Conservation (phyloP, 2,797 vertebrate species). For the Lutjanus campechanus region DNA sequence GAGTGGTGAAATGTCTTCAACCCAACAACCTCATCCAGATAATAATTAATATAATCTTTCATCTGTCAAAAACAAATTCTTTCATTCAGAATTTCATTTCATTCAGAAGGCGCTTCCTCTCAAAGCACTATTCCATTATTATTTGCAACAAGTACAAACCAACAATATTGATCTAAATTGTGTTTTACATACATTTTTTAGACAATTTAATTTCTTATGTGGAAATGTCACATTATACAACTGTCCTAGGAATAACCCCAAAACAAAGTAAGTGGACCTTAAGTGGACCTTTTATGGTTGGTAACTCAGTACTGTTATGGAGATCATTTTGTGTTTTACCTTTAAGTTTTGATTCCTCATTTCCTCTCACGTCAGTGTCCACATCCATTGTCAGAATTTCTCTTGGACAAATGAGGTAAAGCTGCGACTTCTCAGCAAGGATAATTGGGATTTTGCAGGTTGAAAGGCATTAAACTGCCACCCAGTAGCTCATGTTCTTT, state of each 20-base stretch:
- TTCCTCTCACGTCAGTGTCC: not conserved
- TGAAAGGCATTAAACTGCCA: not conserved
- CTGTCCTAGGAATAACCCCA: no score
- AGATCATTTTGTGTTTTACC: not conserved
- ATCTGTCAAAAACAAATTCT: not conserved
- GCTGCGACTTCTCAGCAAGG: not conserved
- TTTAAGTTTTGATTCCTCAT: not conserved
- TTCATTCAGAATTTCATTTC: no score
- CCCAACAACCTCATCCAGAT: no score
- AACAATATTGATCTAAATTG: not conserved
- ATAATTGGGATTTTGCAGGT: not conserved
- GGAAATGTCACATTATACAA: not conserved
- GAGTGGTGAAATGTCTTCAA: not conserved
- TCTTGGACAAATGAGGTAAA: not conserved
- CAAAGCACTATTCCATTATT: not conserved
- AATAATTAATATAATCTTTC: not conserved
- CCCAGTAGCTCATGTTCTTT: not conserved
- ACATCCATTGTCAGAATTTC: not conserved
- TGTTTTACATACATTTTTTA: not conserved
- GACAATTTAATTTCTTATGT: not conserved
- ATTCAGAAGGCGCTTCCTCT: not conserved
- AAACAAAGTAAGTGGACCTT: no score
- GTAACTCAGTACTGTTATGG: not conserved
- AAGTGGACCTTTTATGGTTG: no score
- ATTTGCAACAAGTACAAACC: not conserved